Evolutionary conservation across 2,113 vertebrate species (phyloP).

Genomic region (Ptilonorhynchus violaceus): DNA sequence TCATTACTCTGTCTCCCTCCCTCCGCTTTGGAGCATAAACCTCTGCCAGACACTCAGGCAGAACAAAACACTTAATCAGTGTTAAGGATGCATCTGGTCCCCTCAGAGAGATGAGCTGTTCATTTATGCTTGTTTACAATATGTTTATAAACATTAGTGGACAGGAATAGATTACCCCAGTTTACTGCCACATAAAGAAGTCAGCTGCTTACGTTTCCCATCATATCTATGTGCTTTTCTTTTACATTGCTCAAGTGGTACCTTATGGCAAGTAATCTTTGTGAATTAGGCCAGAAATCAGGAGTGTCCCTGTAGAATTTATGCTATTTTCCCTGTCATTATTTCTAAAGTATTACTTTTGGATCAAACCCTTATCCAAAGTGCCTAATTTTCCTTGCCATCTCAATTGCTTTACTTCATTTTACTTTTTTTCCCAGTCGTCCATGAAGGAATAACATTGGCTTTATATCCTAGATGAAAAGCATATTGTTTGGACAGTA

Average conservation of each 20-base stretch:
- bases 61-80: slow-evolving; percentile 78
- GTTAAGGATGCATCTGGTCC: slow-evolving; percentile 74
- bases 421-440: neutral
- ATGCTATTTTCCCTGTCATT: neutral
- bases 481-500: neutral
- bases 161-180: slow-evolving; percentile 57
- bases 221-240: slow-evolving; percentile 9
- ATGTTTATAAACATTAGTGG: slow-evolving; percentile 75
- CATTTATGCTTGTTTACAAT: slow-evolving; percentile 75
- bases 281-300: slow-evolving; percentile 26
- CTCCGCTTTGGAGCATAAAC: slow-evolving; percentile 54
- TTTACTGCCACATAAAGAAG: slow-evolving; percentile 20
- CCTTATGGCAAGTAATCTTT: slow-evolving; percentile 33
- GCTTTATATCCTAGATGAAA: neutral
- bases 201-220: slow-evolving; percentile 31
- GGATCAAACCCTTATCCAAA: neutral
- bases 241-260: slow-evolving; percentile 38
- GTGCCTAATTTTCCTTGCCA: neutral
- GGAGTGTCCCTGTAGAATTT: neutral
- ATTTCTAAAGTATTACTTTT: neutral
- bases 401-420: neutral
- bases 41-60: slow-evolving; percentile 70
- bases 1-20: slow-evolving; percentile 54
- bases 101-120: slow-evolving; percentile 69
- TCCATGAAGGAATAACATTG: neutral